Conservation (phyloP, 2,113 vertebrate genomes). For the Erpornis zantholeuca region DNA sequence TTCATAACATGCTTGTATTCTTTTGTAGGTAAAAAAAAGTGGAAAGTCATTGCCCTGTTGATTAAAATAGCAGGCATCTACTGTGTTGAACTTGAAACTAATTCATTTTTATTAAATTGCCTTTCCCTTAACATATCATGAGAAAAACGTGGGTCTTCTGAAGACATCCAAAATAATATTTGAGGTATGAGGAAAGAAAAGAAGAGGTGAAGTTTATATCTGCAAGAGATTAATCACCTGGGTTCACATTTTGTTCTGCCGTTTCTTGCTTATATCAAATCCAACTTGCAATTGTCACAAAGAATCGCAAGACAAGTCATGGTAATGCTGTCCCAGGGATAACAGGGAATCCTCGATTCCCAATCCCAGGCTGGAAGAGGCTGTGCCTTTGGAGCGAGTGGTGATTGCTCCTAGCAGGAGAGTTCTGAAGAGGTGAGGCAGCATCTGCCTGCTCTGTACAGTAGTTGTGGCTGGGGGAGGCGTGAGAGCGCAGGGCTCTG, state of each 20-base stretch:
- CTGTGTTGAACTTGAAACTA: background rate
- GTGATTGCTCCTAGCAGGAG: background rate
- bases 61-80: background rate
- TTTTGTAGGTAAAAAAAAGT: background rate
- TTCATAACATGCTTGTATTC: background rate
- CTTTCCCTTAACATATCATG: background rate
- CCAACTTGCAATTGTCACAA: background rate
- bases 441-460: background rate
- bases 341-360: background rate
- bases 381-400: background rate
- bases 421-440: background rate
- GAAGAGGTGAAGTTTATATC: background rate
- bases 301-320: background rate
- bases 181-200: background rate
- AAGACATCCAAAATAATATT: background rate
- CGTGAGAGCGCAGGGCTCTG: background rate
- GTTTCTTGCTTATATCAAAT: background rate
- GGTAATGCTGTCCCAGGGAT: background rate
- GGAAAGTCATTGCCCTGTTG: background rate
- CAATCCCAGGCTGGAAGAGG: background rate
- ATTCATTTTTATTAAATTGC: background rate
- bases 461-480: background rate
- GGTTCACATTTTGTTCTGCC: background rate
- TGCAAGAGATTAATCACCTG: background rate
- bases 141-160: fast-evolving